These are phyloP conservation scores for Parasteatoda lunata DNA, from an alignment of 2,888 invertebrate species.

Conservation along the genomic window DNA sequence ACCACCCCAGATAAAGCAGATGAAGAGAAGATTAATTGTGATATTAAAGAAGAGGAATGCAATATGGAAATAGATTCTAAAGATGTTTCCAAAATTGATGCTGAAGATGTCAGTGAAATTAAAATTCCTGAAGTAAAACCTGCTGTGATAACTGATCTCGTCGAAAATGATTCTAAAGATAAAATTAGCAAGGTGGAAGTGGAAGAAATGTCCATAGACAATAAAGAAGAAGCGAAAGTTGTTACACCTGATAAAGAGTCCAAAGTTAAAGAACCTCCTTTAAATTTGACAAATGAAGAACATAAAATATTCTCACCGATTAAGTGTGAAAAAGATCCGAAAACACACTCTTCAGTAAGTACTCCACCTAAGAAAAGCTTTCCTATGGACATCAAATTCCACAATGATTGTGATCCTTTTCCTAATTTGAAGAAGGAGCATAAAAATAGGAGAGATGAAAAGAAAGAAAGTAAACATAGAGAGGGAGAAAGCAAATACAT, in stretches of 20 bases:
- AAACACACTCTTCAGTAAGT: conserved; percentile 10
- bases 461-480: conserved; percentile 71
- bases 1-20: conserved; percentile 12
- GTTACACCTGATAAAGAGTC: background rate
- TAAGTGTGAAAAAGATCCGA: conserved; percentile 19
- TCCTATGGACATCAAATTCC: conserved; percentile 23
- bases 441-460: conserved; percentile 70
- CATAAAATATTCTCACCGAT: background rate
- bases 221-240: background rate
- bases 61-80: conserved; percentile 7
- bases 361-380: conserved; percentile 16
- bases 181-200: background rate
- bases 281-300: conserved; percentile 1
- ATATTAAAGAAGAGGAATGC: conserved; percentile 66
- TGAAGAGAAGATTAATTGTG: conserved; percentile 33
- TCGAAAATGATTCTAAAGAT: conserved; percentile 32
- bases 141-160: conserved; percentile 30
- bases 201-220: background rate
- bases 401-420: background rate
- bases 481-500: conserved; percentile 71
- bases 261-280: background rate
- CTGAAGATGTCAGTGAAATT: conserved; percentile 12
- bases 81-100: background rate
- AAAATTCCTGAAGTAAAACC: conserved; percentile 68
- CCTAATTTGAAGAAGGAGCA: conserved; percentile 52